phyloP scores from a whole-genome alignment of 2,797 vertebrate genomes.

The Leptatherina wallacei region DNA sequence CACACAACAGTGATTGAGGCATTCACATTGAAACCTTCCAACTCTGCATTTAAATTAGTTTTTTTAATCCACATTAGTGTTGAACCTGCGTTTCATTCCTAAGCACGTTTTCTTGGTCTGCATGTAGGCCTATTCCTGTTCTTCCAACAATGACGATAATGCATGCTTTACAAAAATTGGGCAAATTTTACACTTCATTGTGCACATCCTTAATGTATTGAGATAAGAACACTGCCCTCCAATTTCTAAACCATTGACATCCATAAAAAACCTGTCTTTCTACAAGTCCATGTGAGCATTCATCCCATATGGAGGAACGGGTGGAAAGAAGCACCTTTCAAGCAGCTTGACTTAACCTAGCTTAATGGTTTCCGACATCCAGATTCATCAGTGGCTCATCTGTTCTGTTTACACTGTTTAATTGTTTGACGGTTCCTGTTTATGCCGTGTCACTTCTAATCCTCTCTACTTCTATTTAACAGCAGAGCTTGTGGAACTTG shows the following conservation, averaged over 20 bases:
- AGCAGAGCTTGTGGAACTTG: conserved; percentile 52
- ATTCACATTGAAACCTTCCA: conserved; percentile 53
- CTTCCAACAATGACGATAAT: conserved; percentile 19
- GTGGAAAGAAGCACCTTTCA: conserved; percentile 59
- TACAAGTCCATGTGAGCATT: conserved; percentile 36
- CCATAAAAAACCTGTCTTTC: conserved; percentile 2
- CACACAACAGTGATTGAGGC: conserved; percentile 64
- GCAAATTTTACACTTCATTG: conserved; percentile 20
- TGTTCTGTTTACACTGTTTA: conserved; percentile 81
- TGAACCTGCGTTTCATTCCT: conserved; percentile 35
- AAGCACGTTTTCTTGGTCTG: conserved; percentile 26
- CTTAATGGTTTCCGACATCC: conserved; percentile 77
- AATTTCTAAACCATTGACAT: neutral
- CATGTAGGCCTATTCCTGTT: conserved; percentile 23
- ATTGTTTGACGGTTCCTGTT: conserved; percentile 84
- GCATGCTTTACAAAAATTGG: conserved; percentile 36
- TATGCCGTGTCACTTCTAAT: conserved; percentile 83
- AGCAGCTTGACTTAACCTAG: conserved; percentile 42
- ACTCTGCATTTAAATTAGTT: conserved; percentile 72
- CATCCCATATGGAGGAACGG: conserved; percentile 28
- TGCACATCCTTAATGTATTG: conserved; percentile 2
- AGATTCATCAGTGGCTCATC: conserved; percentile 81
- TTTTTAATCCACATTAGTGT: conserved; percentile 47
- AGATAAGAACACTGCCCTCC: conserved; percentile 5
- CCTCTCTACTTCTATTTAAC: conserved; percentile 61